Conservation (phyloP, 2,113 vertebrate species). For the Perca fluviatilis region DNA sequence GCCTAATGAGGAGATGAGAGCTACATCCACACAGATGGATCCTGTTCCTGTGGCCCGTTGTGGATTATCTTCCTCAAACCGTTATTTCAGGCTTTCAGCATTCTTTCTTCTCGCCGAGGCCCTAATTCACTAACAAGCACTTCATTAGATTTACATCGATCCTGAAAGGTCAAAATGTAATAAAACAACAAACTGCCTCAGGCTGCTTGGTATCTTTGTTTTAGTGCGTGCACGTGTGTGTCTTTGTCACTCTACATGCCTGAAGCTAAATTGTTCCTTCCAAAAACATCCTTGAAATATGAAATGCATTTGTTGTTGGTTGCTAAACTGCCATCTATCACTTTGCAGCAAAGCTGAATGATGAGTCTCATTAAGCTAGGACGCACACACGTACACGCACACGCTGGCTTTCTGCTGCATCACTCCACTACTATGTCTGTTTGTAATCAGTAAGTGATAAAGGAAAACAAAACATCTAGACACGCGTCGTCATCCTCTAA, state of each 20-base stretch:
- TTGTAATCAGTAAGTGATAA: slow-evolving; percentile 20
- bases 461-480: slow-evolving; percentile 43
- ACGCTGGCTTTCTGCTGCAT: slow-evolving; percentile 7
- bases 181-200: slow-evolving; percentile 50
- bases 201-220: slow-evolving; percentile 40
- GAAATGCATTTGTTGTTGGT: slow-evolving; percentile 4
- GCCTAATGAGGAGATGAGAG: slow-evolving; percentile 82
- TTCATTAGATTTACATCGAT: slow-evolving; percentile 61
- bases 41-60: slow-evolving; percentile 69
- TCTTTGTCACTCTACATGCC: slow-evolving; percentile 18
- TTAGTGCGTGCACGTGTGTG: slow-evolving; percentile 5
- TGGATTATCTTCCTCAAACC: slow-evolving; percentile 61
- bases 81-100: slow-evolving; percentile 52
- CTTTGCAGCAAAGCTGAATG: slow-evolving; percentile 26
- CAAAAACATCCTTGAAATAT: slow-evolving; percentile 51
- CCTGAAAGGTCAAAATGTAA: slow-evolving; percentile 57
- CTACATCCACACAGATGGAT: slow-evolving; percentile 83
- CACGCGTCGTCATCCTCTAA: slow-evolving; percentile 21
- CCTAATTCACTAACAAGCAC: slow-evolving; percentile 62
- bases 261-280: slow-evolving; percentile 37
- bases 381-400: slow-evolving; percentile 18
- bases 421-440: background rate
- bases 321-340: slow-evolving; percentile 55
- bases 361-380: slow-evolving; percentile 54
- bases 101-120: background rate